Base-by-base conservation (phyloP, 2,797 vertebrate genomes). In the Austrolebias charrua region DNA sequence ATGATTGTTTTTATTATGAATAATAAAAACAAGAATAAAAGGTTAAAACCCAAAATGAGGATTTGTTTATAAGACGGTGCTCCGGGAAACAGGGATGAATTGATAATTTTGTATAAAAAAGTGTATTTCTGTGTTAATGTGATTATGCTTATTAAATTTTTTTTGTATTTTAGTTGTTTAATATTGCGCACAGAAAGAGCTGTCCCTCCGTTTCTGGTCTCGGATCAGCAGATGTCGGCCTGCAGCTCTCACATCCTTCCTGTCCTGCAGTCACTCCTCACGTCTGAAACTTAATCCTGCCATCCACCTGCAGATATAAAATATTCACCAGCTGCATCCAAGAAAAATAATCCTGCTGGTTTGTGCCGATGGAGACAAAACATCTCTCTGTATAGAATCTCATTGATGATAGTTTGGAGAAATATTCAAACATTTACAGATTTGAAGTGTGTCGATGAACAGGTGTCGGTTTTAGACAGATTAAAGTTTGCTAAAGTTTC, bases 271-370 rank as follows among this genome's bases (percentile, higher is more conserved):
- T 76, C 65, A 56, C 40, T 73, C 76, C 73, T 58, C 60, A 43
- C 1, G 14, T 49, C 57, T 64, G 89, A 59, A 89, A 91, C 71
- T 5, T 5, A 71, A 91, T 0, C 51, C 56, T 60, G 35, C 40
- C n/a, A 16, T 42, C 61, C 57, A 48, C 75, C 65, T 20, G 51
- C 43, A 4, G 1, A 35, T 60, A 88, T 91, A 11, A 89, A 90
- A 90, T 86, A 91, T 90, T 91, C 65, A 91, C 19, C 73, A 77
- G 55, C 70, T 65, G 20, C 35, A 50, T 55, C 28, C 10, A 56
- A 60, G 28, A 60, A 63, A 66, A 56, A 13, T 12, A 48, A 75
- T 54, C 57, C 58, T 64, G 50, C 54, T 11, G 38, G 14, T 52
- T 20, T 38, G n/a, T 24, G 47, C 12, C 40, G 16, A 19, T 50